Base-by-base conservation (phyloP, 1,140 invertebrate species). In the Pseudomyrmex concolor region DNA sequence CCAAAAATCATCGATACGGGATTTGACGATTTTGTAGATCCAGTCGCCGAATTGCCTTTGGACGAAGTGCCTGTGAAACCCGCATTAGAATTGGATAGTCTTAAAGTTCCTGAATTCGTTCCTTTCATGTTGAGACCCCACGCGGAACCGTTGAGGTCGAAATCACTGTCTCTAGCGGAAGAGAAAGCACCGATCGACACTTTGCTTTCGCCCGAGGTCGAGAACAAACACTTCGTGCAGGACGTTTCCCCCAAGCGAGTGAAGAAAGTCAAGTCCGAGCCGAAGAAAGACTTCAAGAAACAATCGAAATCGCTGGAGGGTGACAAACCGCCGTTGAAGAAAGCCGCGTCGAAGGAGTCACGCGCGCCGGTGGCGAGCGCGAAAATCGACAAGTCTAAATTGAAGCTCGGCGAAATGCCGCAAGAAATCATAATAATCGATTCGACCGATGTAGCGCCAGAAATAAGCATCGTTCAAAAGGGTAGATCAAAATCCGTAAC, bases 371-470 rank as follows among this genome's bases (percentile, higher is more conserved):
- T 93, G 13, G 89, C 91, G 12, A 91, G 80, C 66, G 91, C 90
- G 1, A 93, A 92, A 84, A 94, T 94, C 55, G 92, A 94, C 81
- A 94, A 94, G 70, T 94, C 93, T 12, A 94, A 94, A 85, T 85
- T 94, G 25, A 94, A 94, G 60, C 83, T 94, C 17, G 91, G 93
- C 17, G 93, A 94, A 76, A 93, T 94, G 93, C 94, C 94, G 7
- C 94, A 94, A 63, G 94, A 94, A 86, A 94, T 94, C 48, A 94
- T 94, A 81, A 93, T 94, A 45, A 94, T 94, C 13, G 94, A 94
- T 82, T 94, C 94, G 2, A 94, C 92, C 2, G 94, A 94, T 34
- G 89, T 93, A 0, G 84, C 85, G 2, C 93, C 94, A 9, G 92
- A 94, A 66, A 90, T 94, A 2, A 94, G 93, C 76, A 94, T 94